Evolutionary conservation across 2,797 vertebrate genomes (phyloP).

Genomic region (Phataginus tetradactyla): DNA sequence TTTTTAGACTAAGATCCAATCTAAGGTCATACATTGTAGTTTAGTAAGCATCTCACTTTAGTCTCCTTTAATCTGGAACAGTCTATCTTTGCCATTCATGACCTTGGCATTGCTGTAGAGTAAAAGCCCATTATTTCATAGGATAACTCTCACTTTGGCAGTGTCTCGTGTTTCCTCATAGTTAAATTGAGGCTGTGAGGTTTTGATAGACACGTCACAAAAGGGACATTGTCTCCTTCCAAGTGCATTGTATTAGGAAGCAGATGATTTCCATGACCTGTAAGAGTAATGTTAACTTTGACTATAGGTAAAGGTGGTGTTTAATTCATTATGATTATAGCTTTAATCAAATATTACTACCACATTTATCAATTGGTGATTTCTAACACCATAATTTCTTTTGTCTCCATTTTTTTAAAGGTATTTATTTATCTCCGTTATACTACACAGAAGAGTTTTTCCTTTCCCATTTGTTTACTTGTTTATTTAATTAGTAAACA

Average conservation of each 20-base stretch:
- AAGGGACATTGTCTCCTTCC: background rate
- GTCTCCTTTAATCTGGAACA: slow-evolving; percentile 13
- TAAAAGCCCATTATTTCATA: background rate
- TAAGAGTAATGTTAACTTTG: background rate
- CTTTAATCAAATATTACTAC: background rate
- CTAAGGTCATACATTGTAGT: background rate
- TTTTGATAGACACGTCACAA: background rate
- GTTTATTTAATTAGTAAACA: background rate
- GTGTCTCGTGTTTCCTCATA: background rate
- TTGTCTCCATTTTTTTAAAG: background rate
- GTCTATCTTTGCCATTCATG: background rate
- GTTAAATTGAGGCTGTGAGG: background rate
- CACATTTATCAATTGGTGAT: background rate
- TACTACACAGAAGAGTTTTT: background rate
- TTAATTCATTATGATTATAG: background rate
- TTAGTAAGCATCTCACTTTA: background rate
- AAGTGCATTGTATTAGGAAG: background rate
- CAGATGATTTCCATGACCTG: background rate
- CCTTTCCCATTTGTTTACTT: background rate
- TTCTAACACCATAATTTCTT: background rate
- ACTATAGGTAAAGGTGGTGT: background rate
- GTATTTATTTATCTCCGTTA: too few relatives aligned
- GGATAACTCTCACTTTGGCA: background rate
- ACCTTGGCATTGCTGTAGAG: slow-evolving; percentile 28
- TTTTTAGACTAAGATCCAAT: background rate